These are phyloP conservation scores for Synanthedon formicaeformis DNA, from an alignment of 2,888 invertebrate species.

Conservation along the genomic window DNA sequence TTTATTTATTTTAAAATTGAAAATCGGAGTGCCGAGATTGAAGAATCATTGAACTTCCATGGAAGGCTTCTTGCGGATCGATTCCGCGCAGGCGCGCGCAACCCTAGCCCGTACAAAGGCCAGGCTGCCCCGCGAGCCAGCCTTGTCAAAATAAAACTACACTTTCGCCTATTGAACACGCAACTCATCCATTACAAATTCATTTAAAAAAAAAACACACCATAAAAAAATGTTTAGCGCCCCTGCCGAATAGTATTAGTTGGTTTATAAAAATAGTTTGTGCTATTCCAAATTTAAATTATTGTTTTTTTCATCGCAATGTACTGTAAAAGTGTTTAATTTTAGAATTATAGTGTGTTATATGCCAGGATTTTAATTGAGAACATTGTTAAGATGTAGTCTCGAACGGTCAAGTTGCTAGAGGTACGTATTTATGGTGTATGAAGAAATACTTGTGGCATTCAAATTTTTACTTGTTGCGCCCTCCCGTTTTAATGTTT, in stretches of 20 bases:
- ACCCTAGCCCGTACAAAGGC: constrained; percentile 47
- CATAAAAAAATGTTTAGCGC: neutral
- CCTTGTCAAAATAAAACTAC: constrained; percentile 56
- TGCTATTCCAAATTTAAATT: neutral
- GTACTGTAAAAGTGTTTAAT: constrained; percentile 6
- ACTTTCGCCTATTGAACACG: constrained; percentile 35
- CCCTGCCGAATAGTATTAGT: neutral
- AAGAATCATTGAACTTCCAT: constrained; percentile 14
- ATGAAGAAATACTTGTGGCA: constrained; percentile 27
- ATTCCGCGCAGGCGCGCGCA: constrained; percentile 48
- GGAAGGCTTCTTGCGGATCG: constrained; percentile 46
- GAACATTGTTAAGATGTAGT: constrained; percentile 41
- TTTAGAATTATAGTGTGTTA: constrained; percentile 21
- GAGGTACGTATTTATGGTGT: constrained; percentile 25
- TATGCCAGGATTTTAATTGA: constrained; percentile 24
- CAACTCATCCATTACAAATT: constrained; percentile 10
- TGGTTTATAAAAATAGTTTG: neutral
- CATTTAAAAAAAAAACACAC: neutral
- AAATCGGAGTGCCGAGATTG: constrained; percentile 9
- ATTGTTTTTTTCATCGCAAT: neutral
- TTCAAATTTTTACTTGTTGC: constrained; percentile 51
- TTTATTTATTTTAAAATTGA: neutral
- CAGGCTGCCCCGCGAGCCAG: constrained; percentile 36
- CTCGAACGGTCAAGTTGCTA: constrained; percentile 9
- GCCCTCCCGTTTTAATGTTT: constrained; percentile 33